phyloP scores from a whole-genome alignment of 2,888 invertebrate genomes.

The Dolichomitus sp. region DNA sequence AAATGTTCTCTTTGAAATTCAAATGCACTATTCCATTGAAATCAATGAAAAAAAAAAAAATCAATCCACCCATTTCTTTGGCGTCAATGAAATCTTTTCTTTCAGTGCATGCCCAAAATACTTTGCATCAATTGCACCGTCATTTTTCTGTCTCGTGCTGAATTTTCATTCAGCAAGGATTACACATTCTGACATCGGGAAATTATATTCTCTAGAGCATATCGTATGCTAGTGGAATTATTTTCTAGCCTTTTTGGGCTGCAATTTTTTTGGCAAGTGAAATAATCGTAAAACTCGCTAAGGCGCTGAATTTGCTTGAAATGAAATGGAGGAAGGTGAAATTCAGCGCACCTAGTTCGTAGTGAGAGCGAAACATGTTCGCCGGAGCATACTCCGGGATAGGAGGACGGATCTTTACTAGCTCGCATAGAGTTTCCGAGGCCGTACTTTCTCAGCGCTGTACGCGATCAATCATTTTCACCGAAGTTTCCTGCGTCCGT shows the following conservation, averaged over 20 bases:
- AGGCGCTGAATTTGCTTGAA: slow-evolving; percentile 42
- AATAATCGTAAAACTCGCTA: slow-evolving; percentile 47
- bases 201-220: not conserved
- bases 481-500: slow-evolving; percentile 52
- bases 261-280: slow-evolving; percentile 26
- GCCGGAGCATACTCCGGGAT: not conserved
- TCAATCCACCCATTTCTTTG: too few species aligned
- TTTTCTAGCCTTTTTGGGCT: not conserved
- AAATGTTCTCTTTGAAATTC: too few species aligned
- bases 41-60: too few species aligned
- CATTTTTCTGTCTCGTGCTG: not conserved
- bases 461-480: slow-evolving; percentile 62
- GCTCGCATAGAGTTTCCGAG: slow-evolving; percentile 13
- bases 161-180: not conserved
- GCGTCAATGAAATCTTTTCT: too few species aligned
- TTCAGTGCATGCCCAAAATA: too few species aligned
- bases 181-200: not conserved
- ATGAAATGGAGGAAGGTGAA: slow-evolving; percentile 14
- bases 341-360: slow-evolving; percentile 23
- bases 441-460: slow-evolving; percentile 34
- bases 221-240: not conserved
- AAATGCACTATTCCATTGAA: too few species aligned
- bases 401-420: slow-evolving; percentile 29
- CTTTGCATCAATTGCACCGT: too few species aligned
- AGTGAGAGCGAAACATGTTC: not conserved